phyloP scores from a whole-genome alignment of 2,888 invertebrate species.

The Caenorhabditis japonica region DNA sequence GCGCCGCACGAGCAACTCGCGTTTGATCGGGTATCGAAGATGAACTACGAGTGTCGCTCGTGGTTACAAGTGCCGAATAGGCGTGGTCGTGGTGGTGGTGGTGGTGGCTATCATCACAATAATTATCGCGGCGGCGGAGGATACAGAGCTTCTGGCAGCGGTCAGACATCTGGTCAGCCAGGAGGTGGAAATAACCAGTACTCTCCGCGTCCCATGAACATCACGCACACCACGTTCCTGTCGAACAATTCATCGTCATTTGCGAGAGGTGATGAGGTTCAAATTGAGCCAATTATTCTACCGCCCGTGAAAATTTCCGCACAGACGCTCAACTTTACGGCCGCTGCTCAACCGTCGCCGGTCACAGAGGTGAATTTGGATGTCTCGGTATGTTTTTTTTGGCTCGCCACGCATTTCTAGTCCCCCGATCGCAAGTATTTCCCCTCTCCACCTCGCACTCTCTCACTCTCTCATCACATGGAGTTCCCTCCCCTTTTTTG shows the following conservation, averaged over 20 bases:
- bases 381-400: too few relatives aligned
- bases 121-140: constrained; percentile 2
- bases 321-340: neutral
- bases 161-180: constrained; percentile 2
- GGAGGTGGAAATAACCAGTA: neutral
- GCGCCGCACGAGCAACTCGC: constrained; percentile 43
- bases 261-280: neutral
- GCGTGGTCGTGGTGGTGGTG: constrained; percentile 17
- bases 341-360: constrained; percentile 6
- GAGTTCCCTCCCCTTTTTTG: too few relatives aligned
- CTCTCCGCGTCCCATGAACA: constrained; percentile 18
- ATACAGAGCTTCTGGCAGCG: constrained; percentile 15
- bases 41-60: constrained; percentile 46
- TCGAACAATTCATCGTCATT: constrained; percentile 2
- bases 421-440: too few relatives aligned
- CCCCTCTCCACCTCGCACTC: too few relatives aligned
- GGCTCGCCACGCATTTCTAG: too few relatives aligned
- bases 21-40: constrained; percentile 35
- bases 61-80: constrained; percentile 27
- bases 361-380: neutral
- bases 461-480: too few relatives aligned
- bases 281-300: constrained; percentile 15
- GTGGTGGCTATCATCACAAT: constrained; percentile 3
- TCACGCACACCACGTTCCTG: constrained; percentile 49
- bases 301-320: constrained; percentile 27